phyloP scores from a whole-genome alignment of 2,888 invertebrate species.

The Laspeyria flexula region DNA sequence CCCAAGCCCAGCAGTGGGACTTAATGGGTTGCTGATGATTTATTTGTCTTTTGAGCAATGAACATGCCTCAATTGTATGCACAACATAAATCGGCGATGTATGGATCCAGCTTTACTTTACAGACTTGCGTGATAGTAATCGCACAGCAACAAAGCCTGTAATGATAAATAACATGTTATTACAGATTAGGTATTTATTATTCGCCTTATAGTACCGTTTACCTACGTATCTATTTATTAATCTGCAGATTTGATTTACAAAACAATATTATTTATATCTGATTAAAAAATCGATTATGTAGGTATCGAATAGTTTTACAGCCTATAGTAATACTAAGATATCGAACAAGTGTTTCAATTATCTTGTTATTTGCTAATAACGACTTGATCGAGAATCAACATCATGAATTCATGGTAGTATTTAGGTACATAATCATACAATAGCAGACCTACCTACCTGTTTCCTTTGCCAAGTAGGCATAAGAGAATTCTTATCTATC shows the following conservation, averaged over 20 bases:
- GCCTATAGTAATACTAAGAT: neutral
- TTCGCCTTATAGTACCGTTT: neutral
- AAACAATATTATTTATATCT: neutral
- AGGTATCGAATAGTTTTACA: neutral
- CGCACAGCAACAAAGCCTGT: conserved; percentile 2
- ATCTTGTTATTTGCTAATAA: neutral
- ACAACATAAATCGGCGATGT: neutral
- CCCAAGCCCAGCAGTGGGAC: no score
- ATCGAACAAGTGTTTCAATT: neutral
- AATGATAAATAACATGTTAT: neutral
- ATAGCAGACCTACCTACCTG: neutral
- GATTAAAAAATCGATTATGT: conserved; percentile 4
- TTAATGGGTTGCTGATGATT: no score
- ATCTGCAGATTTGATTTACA: conserved; percentile 1
- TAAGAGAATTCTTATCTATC: no score
- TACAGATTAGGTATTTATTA: neutral
- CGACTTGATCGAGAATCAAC: neutral
- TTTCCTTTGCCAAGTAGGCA: no score
- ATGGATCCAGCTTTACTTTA: neutral
- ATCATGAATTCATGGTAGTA: neutral
- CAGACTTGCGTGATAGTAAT: conserved; percentile 24
- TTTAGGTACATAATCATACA: neutral
- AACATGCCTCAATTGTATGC: no score
- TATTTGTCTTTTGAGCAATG: no score
- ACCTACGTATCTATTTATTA: neutral